Conservation (phyloP, 2,888 invertebrate species). For the Bellardia pandia region DNA sequence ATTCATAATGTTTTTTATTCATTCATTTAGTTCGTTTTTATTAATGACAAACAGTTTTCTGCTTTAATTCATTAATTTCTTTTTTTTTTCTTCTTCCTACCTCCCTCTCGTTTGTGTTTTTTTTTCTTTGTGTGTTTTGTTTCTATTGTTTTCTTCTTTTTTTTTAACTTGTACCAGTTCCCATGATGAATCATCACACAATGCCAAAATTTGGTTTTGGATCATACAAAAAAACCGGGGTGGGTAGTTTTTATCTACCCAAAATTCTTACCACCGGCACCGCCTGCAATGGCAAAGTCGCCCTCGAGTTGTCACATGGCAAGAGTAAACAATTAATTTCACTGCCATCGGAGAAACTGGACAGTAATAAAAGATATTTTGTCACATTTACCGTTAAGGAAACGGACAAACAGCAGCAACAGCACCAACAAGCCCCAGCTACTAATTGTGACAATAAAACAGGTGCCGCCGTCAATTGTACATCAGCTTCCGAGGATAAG, state of each 20-base stretch:
- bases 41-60: slow-evolving; percentile 43
- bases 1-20: slow-evolving; percentile 22
- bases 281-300: slow-evolving; percentile 85
- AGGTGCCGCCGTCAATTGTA: slow-evolving; percentile 63
- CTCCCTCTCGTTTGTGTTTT: neutral
- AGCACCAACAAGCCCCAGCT: slow-evolving; percentile 42
- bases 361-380: slow-evolving; percentile 95
- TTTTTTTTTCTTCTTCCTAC: neutral
- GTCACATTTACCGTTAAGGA: slow-evolving; percentile 96
- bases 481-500: slow-evolving; percentile 45
- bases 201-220: slow-evolving; percentile 89
- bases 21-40: neutral
- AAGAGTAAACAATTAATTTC: slow-evolving; percentile 94
- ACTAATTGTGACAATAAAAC: slow-evolving; percentile 42
- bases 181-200: slow-evolving; percentile 91
- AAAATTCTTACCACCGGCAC: slow-evolving; percentile 85
- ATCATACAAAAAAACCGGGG: slow-evolving; percentile 85
- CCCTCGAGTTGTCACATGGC: slow-evolving; percentile 93
- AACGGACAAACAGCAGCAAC: slow-evolving; percentile 75
- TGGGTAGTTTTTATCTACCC: slow-evolving; percentile 87
- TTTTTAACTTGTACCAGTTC: slow-evolving; percentile 86
- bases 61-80: slow-evolving; percentile 53
- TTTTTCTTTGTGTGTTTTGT: neutral
- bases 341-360: slow-evolving; percentile 93
- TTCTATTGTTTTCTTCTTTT: slow-evolving; percentile 8